Percentiles rank a stretch among this genome's conserved stretches.
These are phyloP conservation scores for Drosophila neonasuta DNA, from an alignment of 2,888 invertebrate genomes.

Conservation along the genomic window DNA sequence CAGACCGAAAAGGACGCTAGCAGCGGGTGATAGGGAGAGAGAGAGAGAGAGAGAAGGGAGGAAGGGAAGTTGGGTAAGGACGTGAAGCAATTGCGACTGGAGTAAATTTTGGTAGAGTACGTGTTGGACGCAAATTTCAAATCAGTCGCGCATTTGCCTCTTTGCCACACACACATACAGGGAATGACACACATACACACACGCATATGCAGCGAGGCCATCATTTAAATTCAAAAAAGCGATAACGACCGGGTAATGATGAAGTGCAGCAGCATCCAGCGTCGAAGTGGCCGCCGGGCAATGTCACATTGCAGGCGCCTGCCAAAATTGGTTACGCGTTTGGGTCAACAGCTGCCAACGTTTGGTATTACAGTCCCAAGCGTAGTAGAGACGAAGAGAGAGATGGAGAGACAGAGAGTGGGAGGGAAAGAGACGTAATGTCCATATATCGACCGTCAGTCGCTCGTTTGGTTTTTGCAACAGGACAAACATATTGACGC, in stretches of 20 bases:
- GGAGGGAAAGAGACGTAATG: background rate
- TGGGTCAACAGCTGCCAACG: constrained; percentile 64
- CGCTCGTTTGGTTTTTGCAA: constrained; percentile 34
- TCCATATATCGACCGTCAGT: constrained; percentile 9
- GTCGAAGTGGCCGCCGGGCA: constrained; percentile 14
- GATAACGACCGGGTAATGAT: constrained; percentile 76
- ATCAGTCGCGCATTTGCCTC: constrained; percentile 43
- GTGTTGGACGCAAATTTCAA: constrained; percentile 64
- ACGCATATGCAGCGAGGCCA: constrained; percentile 32
- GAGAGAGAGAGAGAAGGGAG: background rate
- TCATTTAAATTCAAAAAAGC: constrained; percentile 75
- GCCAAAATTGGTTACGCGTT: constrained; percentile 69
- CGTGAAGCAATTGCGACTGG: constrained; percentile 28
- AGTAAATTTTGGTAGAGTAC: constrained; percentile 40
- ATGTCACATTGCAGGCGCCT: constrained; percentile 47
- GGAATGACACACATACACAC: constrained; percentile 1
- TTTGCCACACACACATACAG: constrained; percentile 9
- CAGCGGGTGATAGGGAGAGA: background rate
- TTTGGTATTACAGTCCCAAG: constrained; percentile 33
- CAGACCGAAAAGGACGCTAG: constrained; percentile 16
- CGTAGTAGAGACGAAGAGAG: background rate
- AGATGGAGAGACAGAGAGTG: background rate
- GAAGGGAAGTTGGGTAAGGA: background rate
- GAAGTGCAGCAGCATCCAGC: constrained; percentile 54
- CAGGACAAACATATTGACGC: constrained; percentile 55